Evolutionary conservation across 2,888 invertebrate genomes (phyloP).

Genomic region (Asteroscopus sphinx): DNA sequence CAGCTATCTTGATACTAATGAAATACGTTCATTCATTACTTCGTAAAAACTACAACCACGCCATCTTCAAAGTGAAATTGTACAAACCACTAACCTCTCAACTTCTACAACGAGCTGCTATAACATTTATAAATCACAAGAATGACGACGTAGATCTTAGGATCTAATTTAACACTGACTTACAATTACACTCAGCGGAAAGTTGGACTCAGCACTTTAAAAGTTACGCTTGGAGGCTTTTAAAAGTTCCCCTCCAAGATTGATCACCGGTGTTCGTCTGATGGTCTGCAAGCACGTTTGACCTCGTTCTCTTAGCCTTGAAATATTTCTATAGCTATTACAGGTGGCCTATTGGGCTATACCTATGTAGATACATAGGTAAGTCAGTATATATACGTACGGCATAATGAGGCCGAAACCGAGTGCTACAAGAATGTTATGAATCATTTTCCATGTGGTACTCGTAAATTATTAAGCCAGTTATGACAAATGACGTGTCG

Average conservation of each 20-base stretch:
- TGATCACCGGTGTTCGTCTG: slow-evolving; percentile 64
- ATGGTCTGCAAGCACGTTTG: slow-evolving; percentile 58
- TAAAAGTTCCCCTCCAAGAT: slow-evolving; percentile 64
- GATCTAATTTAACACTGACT: slow-evolving; percentile 24
- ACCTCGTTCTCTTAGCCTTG: slow-evolving; percentile 61
- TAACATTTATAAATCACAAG: slow-evolving; percentile 32
- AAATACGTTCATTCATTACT: no score
- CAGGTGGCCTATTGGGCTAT: slow-evolving; percentile 39
- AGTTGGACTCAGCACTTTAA: slow-evolving; percentile 40
- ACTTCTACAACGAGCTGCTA: slow-evolving; percentile 6
- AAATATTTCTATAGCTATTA: slow-evolving; percentile 56
- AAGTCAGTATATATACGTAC: no score
- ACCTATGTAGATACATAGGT: slow-evolving; percentile 1
- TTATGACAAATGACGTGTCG: slow-evolving; percentile 33
- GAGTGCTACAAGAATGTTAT: slow-evolving; percentile 7
- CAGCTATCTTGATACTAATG: no score
- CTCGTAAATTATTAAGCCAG: slow-evolving; percentile 32
- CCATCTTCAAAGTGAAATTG: no score
- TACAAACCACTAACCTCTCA: background rate
- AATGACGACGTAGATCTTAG: slow-evolving; percentile 23
- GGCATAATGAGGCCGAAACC: slow-evolving; percentile 8
- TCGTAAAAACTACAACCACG: no score
- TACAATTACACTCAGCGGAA: slow-evolving; percentile 24
- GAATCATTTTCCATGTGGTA: slow-evolving; percentile 14
- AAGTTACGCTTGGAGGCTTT: slow-evolving; percentile 57